Percentiles rank a stretch among this genome's conserved stretches.
Conservation (phyloP, 2,797 vertebrate species). For the Mycteria americana region DNA sequence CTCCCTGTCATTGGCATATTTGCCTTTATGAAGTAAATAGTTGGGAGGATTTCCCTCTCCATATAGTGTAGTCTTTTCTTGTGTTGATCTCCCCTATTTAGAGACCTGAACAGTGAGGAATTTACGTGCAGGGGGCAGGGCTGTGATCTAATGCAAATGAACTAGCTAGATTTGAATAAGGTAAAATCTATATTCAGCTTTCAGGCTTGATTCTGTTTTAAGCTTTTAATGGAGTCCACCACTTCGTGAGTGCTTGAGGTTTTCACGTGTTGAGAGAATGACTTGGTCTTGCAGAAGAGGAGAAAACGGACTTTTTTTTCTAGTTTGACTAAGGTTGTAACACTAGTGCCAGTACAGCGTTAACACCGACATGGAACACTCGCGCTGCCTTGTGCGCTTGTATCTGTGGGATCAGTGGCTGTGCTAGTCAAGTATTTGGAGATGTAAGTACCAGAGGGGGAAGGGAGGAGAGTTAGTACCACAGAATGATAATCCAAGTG, state of each 20-base stretch:
- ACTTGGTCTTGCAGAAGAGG: not conserved
- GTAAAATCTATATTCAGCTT: not conserved
- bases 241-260: not conserved
- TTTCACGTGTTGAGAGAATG: not conserved
- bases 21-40: not conserved
- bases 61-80: not conserved
- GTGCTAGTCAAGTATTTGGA: not conserved
- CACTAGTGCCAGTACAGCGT: fast-evolving
- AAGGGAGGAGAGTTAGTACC: not conserved
- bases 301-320: not conserved
- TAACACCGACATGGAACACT: fast-evolving
- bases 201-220: conserved; percentile 2
- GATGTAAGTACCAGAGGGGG: not conserved
- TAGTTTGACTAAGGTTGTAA: not conserved
- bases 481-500: not conserved
- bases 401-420: not conserved
- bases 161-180: not conserved
- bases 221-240: conserved; percentile 23
- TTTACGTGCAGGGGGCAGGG: not conserved
- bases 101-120: not conserved
- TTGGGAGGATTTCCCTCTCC: not conserved
- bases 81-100: not conserved
- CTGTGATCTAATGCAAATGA: not conserved
- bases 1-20: not conserved
- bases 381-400: not conserved